phyloP scores from a whole-genome alignment of 2,888 invertebrate genomes.

The Acholoe squamosa region DNA sequence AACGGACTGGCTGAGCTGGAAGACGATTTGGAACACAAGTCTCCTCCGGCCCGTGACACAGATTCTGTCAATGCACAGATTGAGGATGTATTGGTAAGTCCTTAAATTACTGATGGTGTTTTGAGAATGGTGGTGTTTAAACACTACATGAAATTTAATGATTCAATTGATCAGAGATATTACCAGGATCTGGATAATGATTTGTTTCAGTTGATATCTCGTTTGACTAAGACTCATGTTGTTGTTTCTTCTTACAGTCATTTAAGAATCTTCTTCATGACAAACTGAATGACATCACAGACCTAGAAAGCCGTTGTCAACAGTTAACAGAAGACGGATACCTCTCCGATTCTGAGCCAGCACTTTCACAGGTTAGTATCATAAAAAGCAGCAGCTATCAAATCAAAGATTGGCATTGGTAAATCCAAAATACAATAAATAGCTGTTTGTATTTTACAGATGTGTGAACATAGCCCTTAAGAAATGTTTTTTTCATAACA shows the following conservation, averaged over 20 bases:
- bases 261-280: constrained; percentile 62
- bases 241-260: background rate
- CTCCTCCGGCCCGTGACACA: constrained; percentile 93
- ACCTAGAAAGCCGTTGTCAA: constrained; percentile 86
- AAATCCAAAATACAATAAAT: no score
- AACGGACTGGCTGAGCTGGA: constrained; percentile 86
- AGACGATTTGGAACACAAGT: constrained; percentile 92
- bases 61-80: constrained; percentile 92
- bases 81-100: constrained; percentile 87
- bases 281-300: constrained; percentile 80
- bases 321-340: constrained; percentile 92
- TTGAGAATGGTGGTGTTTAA: no score
- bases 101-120: no score
- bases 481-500: background rate
- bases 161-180: no score
- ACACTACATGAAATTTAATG: no score
- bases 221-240: background rate
- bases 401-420: no score
- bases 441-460: no score
- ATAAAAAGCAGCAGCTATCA: no score
- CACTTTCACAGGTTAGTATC: constrained; percentile 85
- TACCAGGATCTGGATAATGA: no score
- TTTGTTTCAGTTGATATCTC: no score
- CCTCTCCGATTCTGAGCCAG: constrained; percentile 90
- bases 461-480: background rate